Percentiles rank a stretch among this genome's conserved stretches.
Evolutionary conservation across 2,113 vertebrate species (phyloP).

Genomic region (Synodontis membranacea): DNA sequence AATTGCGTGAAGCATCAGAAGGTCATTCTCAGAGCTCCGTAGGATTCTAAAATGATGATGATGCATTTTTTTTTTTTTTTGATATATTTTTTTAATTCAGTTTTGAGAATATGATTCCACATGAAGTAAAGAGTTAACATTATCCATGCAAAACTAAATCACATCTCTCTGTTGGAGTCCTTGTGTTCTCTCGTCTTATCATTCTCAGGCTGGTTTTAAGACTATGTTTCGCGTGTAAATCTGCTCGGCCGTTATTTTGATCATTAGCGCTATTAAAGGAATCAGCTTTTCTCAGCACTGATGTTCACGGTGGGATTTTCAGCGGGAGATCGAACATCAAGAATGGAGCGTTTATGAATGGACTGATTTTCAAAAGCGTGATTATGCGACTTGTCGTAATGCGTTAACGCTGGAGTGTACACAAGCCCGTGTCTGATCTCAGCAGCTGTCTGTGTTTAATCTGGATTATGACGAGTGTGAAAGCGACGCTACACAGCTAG

Average conservation of each 20-base stretch:
- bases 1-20: background rate
- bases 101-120: too few species aligned
- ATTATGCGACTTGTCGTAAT: conserved; percentile 7
- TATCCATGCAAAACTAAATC: background rate
- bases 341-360: conserved; percentile 18
- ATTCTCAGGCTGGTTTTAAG: background rate
- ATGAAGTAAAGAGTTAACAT: too few species aligned
- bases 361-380: background rate
- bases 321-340: background rate
- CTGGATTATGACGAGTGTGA: conserved; percentile 33
- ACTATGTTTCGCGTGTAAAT: background rate
- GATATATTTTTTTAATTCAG: too few species aligned
- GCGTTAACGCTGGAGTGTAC: background rate
- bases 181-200: background rate
- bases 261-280: background rate
- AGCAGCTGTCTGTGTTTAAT: conserved; percentile 31
- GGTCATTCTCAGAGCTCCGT: too few species aligned
- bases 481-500: conserved; percentile 17
- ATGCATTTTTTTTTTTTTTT: too few species aligned
- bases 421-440: background rate
- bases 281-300: background rate
- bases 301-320: background rate
- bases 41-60: too few species aligned
- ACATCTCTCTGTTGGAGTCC: background rate
- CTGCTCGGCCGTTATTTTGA: background rate